Percentiles rank a stretch among this genome's conserved stretches.
Conservation (phyloP, 2,888 invertebrate species). For the Pandemis cinnamomeana region DNA sequence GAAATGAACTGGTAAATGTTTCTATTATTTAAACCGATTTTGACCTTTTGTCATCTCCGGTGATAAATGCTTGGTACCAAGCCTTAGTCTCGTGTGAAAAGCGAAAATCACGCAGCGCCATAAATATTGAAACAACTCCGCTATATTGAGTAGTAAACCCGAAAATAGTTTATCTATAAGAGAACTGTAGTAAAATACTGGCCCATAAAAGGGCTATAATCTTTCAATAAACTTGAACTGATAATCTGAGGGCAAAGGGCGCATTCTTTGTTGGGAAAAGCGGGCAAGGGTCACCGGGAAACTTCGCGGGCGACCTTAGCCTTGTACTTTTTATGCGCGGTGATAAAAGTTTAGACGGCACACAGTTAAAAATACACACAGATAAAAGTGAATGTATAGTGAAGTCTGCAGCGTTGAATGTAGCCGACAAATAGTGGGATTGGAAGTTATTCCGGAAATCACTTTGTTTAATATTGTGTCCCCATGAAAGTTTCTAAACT, state of each 20-base stretch:
- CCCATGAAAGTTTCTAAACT: too few relatives aligned
- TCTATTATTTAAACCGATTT: too few relatives aligned
- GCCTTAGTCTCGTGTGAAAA: not conserved
- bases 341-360: too few relatives aligned
- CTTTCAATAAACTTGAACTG: constrained; percentile 33
- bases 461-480: too few relatives aligned
- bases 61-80: not conserved
- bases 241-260: constrained; percentile 26
- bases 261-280: not conserved
- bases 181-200: constrained; percentile 27
- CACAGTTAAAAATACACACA: too few relatives aligned
- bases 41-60: too few relatives aligned
- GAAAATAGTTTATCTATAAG: constrained; percentile 30
- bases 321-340: not conserved
- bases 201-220: constrained; percentile 35
- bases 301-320: not conserved
- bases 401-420: too few relatives aligned
- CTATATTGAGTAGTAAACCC: constrained; percentile 22
- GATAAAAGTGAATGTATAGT: too few relatives aligned
- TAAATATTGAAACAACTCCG: constrained; percentile 7
- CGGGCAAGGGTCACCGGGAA: not conserved
- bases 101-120: not conserved
- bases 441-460: too few relatives aligned
- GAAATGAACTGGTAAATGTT: too few relatives aligned
- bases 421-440: too few relatives aligned